phyloP scores from a whole-genome alignment of 2,888 invertebrate genomes.

The Eulithis prunata region DNA sequence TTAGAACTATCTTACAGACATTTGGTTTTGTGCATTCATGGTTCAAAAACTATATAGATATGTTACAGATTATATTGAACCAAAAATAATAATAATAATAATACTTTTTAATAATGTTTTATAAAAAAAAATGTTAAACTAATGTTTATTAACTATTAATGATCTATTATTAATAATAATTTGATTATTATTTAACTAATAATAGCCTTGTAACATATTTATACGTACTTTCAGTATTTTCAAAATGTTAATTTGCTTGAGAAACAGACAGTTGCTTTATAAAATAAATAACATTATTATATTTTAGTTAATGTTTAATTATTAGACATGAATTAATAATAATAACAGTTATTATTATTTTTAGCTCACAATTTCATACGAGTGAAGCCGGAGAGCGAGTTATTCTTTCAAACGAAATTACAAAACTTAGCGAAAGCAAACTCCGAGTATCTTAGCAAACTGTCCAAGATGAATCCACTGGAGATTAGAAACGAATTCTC shows the following conservation, averaged over 20 bases:
- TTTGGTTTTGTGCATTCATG: conserved; percentile 76
- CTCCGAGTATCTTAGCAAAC: conserved; percentile 66
- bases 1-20: conserved; percentile 78
- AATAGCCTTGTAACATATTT: conserved; percentile 2
- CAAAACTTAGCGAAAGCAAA: conserved; percentile 71
- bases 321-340: neutral
- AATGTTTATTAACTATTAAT: too few species aligned
- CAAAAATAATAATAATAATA: conserved; percentile 2
- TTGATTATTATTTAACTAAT: too few species aligned
- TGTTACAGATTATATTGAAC: conserved; percentile 19
- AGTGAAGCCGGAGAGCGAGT: conserved; percentile 76
- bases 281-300: neutral
- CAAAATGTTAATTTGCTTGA: neutral
- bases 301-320: neutral
- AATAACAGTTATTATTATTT: conserved; percentile 38
- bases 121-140: too few species aligned
- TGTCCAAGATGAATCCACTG: conserved; percentile 72
- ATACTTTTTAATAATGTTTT: too few species aligned
- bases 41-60: conserved; percentile 57
- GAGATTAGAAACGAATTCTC: conserved; percentile 74
- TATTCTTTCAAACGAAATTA: conserved; percentile 73
- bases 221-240: neutral
- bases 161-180: too few species aligned
- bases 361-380: conserved; percentile 65
- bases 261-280: neutral